These are phyloP conservation scores for Muschampia staudingeri DNA, from an alignment of 2,888 invertebrate species.

Conservation along the genomic window DNA sequence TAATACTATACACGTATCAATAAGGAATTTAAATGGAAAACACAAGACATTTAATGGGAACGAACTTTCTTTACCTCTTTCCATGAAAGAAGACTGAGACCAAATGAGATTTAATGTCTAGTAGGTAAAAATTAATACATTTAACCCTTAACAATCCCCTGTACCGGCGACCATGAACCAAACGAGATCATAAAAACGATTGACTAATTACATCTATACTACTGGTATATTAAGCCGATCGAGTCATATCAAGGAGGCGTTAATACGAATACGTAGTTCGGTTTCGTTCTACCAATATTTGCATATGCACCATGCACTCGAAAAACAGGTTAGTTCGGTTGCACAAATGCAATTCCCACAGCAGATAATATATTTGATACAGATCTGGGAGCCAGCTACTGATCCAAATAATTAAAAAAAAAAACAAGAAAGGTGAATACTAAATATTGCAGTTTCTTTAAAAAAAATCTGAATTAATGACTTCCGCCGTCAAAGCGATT, in stretches of 20 bases:
- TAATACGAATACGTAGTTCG: conserved; percentile 64
- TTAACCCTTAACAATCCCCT: no score
- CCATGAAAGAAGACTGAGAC: no score
- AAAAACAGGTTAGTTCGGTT: conserved; percentile 84
- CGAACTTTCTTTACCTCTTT: no score
- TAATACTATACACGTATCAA: no score
- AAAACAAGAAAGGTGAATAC: neutral
- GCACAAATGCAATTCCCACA: conserved; percentile 74
- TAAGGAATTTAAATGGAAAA: no score
- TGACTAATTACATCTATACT: no score
- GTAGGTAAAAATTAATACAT: no score
- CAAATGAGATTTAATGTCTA: no score
- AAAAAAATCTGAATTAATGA: conserved; percentile 1
- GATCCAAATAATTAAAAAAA: conserved; percentile 21
- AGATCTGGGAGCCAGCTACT: conserved; percentile 53
- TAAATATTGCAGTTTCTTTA: conserved; percentile 2
- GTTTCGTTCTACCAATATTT: conserved; percentile 74
- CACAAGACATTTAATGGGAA: no score
- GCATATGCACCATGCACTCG: conserved; percentile 78
- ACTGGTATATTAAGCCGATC: conserved; percentile 57
- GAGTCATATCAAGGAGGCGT: conserved; percentile 72
- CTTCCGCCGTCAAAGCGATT: neutral
- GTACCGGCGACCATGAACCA: no score
- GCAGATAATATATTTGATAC: conserved; percentile 58
- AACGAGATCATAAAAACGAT: no score